Evolutionary conservation across 2,888 invertebrate genomes (phyloP).

Genomic region (Sicus ferrugineus): DNA sequence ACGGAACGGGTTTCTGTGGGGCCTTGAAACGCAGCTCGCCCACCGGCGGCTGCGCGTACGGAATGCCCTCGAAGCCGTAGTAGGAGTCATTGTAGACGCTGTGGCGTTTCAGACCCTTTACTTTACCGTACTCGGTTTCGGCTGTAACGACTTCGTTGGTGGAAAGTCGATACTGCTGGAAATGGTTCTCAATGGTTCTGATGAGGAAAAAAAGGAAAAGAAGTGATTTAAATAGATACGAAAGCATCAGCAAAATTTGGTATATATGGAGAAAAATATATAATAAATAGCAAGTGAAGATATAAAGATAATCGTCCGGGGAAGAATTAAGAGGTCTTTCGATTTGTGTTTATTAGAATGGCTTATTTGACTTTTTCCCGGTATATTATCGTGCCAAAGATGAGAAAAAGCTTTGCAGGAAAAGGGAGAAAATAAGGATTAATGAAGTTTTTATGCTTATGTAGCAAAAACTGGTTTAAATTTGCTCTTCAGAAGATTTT

Average conservation of each 20-base stretch:
- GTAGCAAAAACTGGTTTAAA: too few relatives aligned
- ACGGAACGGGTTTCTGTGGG: constrained; percentile 63
- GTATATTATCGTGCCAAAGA: too few relatives aligned
- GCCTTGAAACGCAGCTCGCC: constrained; percentile 62
- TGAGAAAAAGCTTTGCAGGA: too few relatives aligned
- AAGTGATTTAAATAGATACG: neutral
- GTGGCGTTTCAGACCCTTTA: constrained; percentile 57
- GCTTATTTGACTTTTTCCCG: too few relatives aligned
- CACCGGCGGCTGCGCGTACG: constrained; percentile 62
- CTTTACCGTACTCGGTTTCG: constrained; percentile 60
- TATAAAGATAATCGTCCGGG: neutral
- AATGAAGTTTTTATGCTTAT: too few relatives aligned
- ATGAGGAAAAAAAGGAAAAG: constrained; percentile 28
- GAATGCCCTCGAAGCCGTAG: constrained; percentile 62
- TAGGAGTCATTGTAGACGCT: constrained; percentile 57
- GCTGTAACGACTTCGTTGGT: constrained; percentile 55
- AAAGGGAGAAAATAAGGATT: too few relatives aligned
- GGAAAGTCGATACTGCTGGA: constrained; percentile 55
- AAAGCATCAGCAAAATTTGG: neutral
- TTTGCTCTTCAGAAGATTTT: too few relatives aligned
- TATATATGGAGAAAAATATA: neutral
- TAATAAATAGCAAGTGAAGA: neutral
- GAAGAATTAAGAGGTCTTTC: neutral
- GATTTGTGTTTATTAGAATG: too few relatives aligned
- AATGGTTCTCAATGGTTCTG: constrained; percentile 56